phyloP scores from a whole-genome alignment of 2,888 invertebrate species.

The Thumatha senex region DNA sequence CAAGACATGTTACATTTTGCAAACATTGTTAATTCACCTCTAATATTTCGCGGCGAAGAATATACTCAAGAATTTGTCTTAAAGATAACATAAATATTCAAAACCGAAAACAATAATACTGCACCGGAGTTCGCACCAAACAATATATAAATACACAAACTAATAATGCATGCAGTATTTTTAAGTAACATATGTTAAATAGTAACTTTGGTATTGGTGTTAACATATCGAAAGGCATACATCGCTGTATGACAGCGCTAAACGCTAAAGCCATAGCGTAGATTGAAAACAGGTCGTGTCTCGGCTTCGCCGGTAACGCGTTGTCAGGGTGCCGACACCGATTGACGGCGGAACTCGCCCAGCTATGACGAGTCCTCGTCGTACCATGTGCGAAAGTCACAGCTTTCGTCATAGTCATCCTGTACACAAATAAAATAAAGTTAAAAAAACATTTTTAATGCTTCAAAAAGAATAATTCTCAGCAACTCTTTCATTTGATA shows the following conservation, averaged over 20 bases:
- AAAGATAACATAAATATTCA: slow-evolving; percentile 45
- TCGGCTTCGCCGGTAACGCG: slow-evolving; percentile 26
- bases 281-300: slow-evolving; percentile 25
- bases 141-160: slow-evolving; percentile 53
- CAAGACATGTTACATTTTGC: slow-evolving; percentile 4
- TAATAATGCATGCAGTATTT: slow-evolving; percentile 54
- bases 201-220: slow-evolving; percentile 81
- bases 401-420: slow-evolving; percentile 77
- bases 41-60: slow-evolving; percentile 31
- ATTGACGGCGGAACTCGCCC: slow-evolving; percentile 35
- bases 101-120: slow-evolving; percentile 56
- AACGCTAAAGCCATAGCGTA: slow-evolving; percentile 39
- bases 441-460: neutral
- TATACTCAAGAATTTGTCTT: slow-evolving; percentile 26
- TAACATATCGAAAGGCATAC: slow-evolving; percentile 55
- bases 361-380: slow-evolving; percentile 80
- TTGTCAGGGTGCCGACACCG: slow-evolving; percentile 40
- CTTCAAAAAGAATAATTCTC: no score
- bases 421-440: slow-evolving; percentile 27
- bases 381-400: slow-evolving; percentile 76
- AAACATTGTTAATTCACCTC: slow-evolving; percentile 11
- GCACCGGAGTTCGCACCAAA: slow-evolving; percentile 53
- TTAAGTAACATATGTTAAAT: slow-evolving; percentile 54
- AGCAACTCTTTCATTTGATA: no score
- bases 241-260: slow-evolving; percentile 36